Percentiles rank a stretch among this genome's conserved stretches.
These are phyloP conservation scores for Plagodis pulveraria DNA, from an alignment of 2,888 invertebrate species.

Conservation along the genomic window DNA sequence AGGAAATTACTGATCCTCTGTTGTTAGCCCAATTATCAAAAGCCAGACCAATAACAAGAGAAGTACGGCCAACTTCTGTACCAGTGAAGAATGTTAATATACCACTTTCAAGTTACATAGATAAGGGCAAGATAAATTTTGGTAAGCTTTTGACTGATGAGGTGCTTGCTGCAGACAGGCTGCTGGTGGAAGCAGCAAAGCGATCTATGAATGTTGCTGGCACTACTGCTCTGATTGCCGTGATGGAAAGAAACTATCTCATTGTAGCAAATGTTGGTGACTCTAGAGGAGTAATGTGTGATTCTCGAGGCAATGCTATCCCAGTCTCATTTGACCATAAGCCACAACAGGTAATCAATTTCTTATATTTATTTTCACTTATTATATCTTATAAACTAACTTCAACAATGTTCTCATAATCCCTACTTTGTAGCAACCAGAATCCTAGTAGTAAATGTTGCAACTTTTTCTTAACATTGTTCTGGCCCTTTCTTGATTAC, in stretches of 20 bases:
- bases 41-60: slow-evolving; percentile 85
- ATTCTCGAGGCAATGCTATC: slow-evolving; percentile 94
- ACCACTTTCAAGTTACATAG: slow-evolving; percentile 87
- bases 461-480: too few species aligned
- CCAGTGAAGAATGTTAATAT: slow-evolving; percentile 76
- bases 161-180: slow-evolving; percentile 92
- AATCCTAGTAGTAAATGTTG: too few species aligned
- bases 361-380: neutral
- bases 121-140: slow-evolving; percentile 91
- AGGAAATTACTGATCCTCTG: slow-evolving; percentile 88
- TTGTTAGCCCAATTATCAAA: slow-evolving; percentile 87
- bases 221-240: slow-evolving; percentile 95
- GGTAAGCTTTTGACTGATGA: slow-evolving; percentile 94
- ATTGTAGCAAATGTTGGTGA: slow-evolving; percentile 98
- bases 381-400: too few species aligned
- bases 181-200: slow-evolving; percentile 93
- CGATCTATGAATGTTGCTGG: slow-evolving; percentile 92
- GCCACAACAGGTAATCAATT: slow-evolving; percentile 92
- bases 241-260: slow-evolving; percentile 92
- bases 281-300: slow-evolving; percentile 98
- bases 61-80: slow-evolving; percentile 80
- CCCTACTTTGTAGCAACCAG: too few species aligned
- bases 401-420: too few species aligned
- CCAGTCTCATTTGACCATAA: slow-evolving; percentile 98
- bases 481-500: too few species aligned